A percentile compares a stretch with the other conserved stretches of the same genome.
Evolutionary conservation across 2,113 vertebrate genomes (phyloP).

Genomic region (Esox niger): DNA sequence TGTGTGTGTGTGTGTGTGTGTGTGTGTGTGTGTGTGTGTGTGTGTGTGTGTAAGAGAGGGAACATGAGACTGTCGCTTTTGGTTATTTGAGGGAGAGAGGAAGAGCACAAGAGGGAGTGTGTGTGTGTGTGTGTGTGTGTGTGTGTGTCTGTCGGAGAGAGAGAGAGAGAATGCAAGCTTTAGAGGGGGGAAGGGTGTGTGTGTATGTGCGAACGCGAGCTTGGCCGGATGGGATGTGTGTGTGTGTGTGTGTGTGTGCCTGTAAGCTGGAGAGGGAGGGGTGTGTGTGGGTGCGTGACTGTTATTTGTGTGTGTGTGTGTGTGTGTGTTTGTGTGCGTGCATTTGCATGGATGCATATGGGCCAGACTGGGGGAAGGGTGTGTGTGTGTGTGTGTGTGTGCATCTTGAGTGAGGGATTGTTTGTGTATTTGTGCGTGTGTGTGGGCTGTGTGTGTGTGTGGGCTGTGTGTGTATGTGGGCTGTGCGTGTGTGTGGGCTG

Average conservation of each 20-base stretch:
- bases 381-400: slow-evolving; percentile 33
- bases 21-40: slow-evolving; percentile 38
- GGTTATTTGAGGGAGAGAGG: slow-evolving; percentile 61
- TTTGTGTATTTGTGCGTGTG: slow-evolving; percentile 57
- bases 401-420: slow-evolving; percentile 54
- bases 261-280: slow-evolving; percentile 41
- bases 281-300: slow-evolving; percentile 18
- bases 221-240: slow-evolving; percentile 26
- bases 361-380: slow-evolving; percentile 15
- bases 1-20: slow-evolving; percentile 39
- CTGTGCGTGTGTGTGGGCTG: slow-evolving; percentile 40
- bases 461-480: slow-evolving; percentile 27
- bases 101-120: slow-evolving; percentile 16
- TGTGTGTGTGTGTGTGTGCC: slow-evolving; percentile 25
- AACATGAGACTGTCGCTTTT: slow-evolving; percentile 71
- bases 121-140: slow-evolving; percentile 32
- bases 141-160: slow-evolving; percentile 46
- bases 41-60: slow-evolving; percentile 53
- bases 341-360: not conserved
- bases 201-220: slow-evolving; percentile 32
- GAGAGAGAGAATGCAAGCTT: slow-evolving; percentile 5
- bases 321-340: slow-evolving; percentile 14
- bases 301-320: slow-evolving; percentile 25
- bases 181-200: slow-evolving; percentile 11
- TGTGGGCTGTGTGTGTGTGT: slow-evolving; percentile 56